Evolutionary conservation across 2,113 vertebrate species (phyloP), one percentile per base, ranked within the genome.

Genomic region (Cettia cetti): DNA sequence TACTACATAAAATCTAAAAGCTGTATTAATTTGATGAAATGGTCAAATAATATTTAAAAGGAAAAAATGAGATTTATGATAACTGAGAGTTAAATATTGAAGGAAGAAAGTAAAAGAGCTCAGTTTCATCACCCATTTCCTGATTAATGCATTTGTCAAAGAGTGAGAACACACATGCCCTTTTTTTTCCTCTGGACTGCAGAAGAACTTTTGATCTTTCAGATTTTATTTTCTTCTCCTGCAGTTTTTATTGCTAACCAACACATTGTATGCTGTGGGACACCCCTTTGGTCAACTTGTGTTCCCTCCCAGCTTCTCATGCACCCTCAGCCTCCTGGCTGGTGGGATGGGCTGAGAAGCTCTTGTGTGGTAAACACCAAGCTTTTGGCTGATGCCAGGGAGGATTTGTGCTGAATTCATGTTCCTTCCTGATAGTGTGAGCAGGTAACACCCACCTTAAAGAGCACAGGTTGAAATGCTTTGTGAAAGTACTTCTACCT

Each of bases 281-380:
- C 61, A 53, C 10, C 18, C 31, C 9, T 39, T 56, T 39, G n/a
- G 18, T 17, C 57, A 57, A 40, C n/a, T 10, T 54, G 9, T 45
- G n/a, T 54, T 12, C 40, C 26, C 15, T 54, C 24, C 23, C 53
- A 75, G 21, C 30, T 76, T 35, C 30, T 54, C 5, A 2, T 40
- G 54, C 21, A 27, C 6, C 39, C 14, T 45, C 54, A 82, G 30
- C 30, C 33, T 61, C 18, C 49, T 69, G 0, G 0, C 40, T 33
- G 40, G 20, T 47, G 10, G 21, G 9, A 6, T 1, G 2, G n/a
- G 6, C 23, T 57, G 28, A 49, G 39, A 82, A 69, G 35, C 12
- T 74, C 6, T 45, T 39, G 3, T 3, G 10, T 10, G 30, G 7
- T n/a, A 5, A 76, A 20, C 1, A 1, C 27, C 4, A 30, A 47